Conservation (phyloP, 2,888 invertebrate species). For the Drosophila mulleri region DNA sequence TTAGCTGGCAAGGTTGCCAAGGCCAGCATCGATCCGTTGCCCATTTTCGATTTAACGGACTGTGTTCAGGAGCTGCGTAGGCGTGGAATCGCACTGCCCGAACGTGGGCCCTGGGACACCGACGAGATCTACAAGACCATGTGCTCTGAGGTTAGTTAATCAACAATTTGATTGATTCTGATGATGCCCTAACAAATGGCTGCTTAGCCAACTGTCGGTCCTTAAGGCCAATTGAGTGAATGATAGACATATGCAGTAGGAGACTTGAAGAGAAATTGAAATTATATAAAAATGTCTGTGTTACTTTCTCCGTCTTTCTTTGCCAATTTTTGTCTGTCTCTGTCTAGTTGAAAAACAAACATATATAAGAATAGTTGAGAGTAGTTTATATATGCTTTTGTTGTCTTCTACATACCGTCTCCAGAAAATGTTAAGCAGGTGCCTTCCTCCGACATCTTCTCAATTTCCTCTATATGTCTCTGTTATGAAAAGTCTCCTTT, state of each 20-base stretch:
- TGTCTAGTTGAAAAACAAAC: too few species aligned
- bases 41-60: conserved; percentile 94
- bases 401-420: too few species aligned
- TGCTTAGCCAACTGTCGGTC: not conserved
- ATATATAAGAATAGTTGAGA: too few species aligned
- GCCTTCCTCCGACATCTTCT: too few species aligned
- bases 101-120: conserved; percentile 92
- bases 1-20: conserved; percentile 94
- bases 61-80: conserved; percentile 94
- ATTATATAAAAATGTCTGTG: not conserved
- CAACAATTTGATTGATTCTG: conserved; percentile 40
- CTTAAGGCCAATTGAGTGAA: not conserved
- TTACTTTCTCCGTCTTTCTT: not conserved
- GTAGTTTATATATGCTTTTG: too few species aligned
- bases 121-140: conserved; percentile 93
- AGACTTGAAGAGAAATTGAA: not conserved
- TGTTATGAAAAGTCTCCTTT: too few species aligned
- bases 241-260: not conserved
- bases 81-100: conserved; percentile 93
- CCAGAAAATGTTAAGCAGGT: too few species aligned
- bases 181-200: not conserved
- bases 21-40: conserved; percentile 94
- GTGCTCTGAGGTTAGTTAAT: conserved; percentile 90
- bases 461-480: too few species aligned
- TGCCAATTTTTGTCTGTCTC: too few species aligned